Evolutionary conservation across 2,888 invertebrate species (phyloP).

Genomic region (Spisula subtruncata): DNA sequence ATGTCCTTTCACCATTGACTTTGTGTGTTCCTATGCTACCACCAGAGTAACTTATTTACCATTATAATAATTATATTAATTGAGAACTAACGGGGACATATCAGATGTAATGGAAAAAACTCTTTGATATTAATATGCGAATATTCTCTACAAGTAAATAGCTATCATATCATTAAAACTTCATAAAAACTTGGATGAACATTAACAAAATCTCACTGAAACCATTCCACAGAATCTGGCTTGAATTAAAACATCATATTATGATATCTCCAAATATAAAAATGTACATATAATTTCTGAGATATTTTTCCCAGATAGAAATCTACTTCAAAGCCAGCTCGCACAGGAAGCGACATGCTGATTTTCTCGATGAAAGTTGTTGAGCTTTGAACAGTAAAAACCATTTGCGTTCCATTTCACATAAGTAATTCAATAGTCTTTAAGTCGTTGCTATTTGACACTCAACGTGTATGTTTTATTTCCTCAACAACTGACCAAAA

Average conservation of each 20-base stretch:
- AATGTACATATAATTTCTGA: constrained; percentile 31
- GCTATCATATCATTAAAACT: constrained; percentile 18
- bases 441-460: background rate
- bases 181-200: constrained; percentile 24
- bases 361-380: constrained; percentile 60
- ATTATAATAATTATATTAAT: background rate
- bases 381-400: constrained; percentile 58
- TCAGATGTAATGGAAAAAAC: background rate
- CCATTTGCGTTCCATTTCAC: constrained; percentile 52
- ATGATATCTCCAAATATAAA: constrained; percentile 38
- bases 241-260: constrained; percentile 46
- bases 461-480: background rate
- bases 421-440: constrained; percentile 43
- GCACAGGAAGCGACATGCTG: constrained; percentile 57
- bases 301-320: constrained; percentile 46
- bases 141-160: constrained; percentile 24
- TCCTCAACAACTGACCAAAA: constrained; percentile 1
- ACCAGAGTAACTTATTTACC: background rate
- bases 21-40: background rate
- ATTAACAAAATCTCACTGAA: constrained; percentile 37
- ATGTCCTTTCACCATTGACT: background rate
- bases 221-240: constrained; percentile 44
- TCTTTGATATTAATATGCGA: constrained; percentile 24
- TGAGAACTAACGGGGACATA: background rate
- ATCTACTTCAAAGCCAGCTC: constrained; percentile 51